These are phyloP conservation scores for Laterallus jamaicensis DNA, from an alignment of 2,113 vertebrate species.

Conservation along the genomic window DNA sequence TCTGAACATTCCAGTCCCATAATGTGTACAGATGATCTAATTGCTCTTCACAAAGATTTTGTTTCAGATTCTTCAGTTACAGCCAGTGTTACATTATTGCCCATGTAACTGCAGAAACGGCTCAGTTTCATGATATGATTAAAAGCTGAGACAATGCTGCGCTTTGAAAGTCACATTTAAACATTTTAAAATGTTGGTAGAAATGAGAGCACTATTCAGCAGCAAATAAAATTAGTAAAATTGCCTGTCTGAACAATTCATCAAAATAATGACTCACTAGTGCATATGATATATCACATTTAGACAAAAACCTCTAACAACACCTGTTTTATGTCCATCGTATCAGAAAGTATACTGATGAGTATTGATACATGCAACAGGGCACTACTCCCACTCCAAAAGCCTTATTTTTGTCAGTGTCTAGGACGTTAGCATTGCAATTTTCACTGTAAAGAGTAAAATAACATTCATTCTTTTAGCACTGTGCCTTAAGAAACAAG, in stretches of 20 bases:
- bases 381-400: conserved; percentile 9
- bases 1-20: not conserved
- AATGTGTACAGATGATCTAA: not conserved
- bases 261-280: conserved; percentile 28
- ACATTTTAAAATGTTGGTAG: not conserved
- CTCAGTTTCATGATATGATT: not conserved
- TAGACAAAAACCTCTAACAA: conserved; percentile 27
- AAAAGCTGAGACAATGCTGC: conserved; percentile 17
- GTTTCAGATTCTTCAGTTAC: not conserved
- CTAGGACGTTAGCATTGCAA: not conserved
- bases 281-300: not conserved
- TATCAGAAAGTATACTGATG: not conserved
- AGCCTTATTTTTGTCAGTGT: not conserved
- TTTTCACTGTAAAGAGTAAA: conserved; percentile 23
- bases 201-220: conserved; percentile 1
- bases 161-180: conserved; percentile 42
- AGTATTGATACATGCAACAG: conserved; percentile 63
- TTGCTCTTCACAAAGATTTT: not conserved
- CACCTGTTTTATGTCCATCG: not conserved
- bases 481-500: not conserved
- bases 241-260: conserved; percentile 12
- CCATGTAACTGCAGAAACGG: not conserved
- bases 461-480: not conserved
- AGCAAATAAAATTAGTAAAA: conserved; percentile 27
- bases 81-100: not conserved